Percentiles rank a stretch among this genome's conserved stretches.
Conservation (phyloP, 2,797 vertebrate species). For the Sebastes nivosus region DNA sequence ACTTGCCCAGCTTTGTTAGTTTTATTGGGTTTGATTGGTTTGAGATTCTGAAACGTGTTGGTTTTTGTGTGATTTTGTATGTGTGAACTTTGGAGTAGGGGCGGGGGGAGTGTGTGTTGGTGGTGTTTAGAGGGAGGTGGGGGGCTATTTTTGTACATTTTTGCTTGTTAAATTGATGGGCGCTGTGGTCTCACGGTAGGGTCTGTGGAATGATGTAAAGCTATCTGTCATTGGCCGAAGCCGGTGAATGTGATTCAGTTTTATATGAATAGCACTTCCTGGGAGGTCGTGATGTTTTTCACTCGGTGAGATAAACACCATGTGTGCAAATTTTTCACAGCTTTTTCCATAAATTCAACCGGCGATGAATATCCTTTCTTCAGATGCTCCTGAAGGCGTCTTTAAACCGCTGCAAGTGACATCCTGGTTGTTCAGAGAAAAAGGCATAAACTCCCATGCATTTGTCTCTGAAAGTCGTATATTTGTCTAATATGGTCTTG, state of each 20-base stretch:
- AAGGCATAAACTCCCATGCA: background rate
- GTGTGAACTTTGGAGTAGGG: constrained; percentile 62
- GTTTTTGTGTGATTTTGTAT: constrained; percentile 76
- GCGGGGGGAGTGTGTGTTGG: constrained; percentile 27
- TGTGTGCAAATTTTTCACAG: constrained; percentile 65
- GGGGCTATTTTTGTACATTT: constrained; percentile 66
- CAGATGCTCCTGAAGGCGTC: background rate
- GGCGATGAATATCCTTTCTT: background rate
- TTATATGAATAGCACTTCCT: constrained; percentile 74
- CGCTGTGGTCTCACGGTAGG: constrained; percentile 76
- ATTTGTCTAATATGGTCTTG: constrained; percentile 44
- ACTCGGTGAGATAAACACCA: constrained; percentile 71
- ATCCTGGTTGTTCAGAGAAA: constrained; percentile 15
- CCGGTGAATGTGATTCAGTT: constrained; percentile 73
- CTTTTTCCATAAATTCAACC: constrained; percentile 57
- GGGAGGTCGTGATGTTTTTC: constrained; percentile 76
- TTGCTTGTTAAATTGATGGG: constrained; percentile 76
- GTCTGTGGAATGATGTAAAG: constrained; percentile 74
- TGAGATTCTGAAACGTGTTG: constrained; percentile 79
- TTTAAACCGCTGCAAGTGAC: background rate
- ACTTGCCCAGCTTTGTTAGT: constrained; percentile 78
- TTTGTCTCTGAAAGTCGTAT: constrained; percentile 33
- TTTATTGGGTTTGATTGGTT: constrained; percentile 83
- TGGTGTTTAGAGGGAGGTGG: background rate
- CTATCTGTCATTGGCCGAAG: constrained; percentile 75